Evolutionary conservation across 2,113 vertebrate species (phyloP), one percentile per base, ranked within the genome.

Genomic region (Galeopterus variegatus): DNA sequence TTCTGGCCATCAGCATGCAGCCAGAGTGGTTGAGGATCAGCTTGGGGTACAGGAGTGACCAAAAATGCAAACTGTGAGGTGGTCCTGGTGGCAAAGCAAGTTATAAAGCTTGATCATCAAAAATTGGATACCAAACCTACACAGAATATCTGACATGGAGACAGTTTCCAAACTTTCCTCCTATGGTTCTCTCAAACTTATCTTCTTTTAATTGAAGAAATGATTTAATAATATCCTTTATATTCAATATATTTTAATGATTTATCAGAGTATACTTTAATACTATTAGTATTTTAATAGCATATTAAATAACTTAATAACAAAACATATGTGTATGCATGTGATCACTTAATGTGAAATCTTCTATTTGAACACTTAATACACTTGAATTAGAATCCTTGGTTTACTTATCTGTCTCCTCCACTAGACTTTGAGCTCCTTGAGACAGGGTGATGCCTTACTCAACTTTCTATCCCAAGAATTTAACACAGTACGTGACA

Each of bases 211-310:
- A 54, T 72, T 91, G 26, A 64, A 70, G 54, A 86, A 79, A 64
- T 60, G 84, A 86, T 54, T 76, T 72, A 80, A 23, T 91, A 92
- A 50, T 23, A 87, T 19, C 18, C 82, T 92, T 82, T 75, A 17
- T 7, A 75, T n/a, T 52, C 64, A 80, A 73, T 62, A n/a, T 56
- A 26, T 76, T 67, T 94, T 56, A 60, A 64, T 28, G 11, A 50
- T 85, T 90, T 17, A 41, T 33, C 81, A 69, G 3, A 56, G 23
- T 18, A 56, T 83, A 69, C 77, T 94, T 89, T 69, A 77, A 84
- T 24, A 58, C 24, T 31, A 79, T 77, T 90, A 86, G 33, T 70
- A 83, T 77, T 73, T 81, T 72, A 87, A 86, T 73, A 81, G n/a
- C 14, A 83, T 21, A 33, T 21, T 17, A 72, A 92, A 54, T 65